phyloP scores from a whole-genome alignment of 2,888 invertebrate genomes.

The Erynnis tages region DNA sequence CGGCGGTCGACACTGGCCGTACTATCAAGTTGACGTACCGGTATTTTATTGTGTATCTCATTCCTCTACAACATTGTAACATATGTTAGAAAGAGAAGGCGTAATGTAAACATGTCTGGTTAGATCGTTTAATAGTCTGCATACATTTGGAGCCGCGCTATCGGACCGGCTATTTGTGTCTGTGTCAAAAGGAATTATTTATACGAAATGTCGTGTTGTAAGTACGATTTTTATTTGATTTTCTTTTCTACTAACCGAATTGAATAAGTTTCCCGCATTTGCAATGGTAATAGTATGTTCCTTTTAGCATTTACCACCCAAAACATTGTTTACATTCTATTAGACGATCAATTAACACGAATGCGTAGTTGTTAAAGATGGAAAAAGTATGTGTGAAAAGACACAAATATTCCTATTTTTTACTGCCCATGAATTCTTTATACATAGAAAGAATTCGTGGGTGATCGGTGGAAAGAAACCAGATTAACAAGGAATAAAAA shows the following conservation, averaged over 20 bases:
- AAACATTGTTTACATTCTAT: too few relatives aligned
- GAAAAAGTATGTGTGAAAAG: too few relatives aligned
- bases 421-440: too few relatives aligned
- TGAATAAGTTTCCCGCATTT: too few relatives aligned
- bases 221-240: conserved; percentile 39
- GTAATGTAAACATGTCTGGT: conserved; percentile 9
- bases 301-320: too few relatives aligned
- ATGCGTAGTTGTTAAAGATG: too few relatives aligned
- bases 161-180: conserved; percentile 25
- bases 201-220: conserved; percentile 56
- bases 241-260: conserved; percentile 31
- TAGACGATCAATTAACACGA: too few relatives aligned
- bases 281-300: too few relatives aligned
- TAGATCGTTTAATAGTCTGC: conserved; percentile 12
- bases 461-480: too few relatives aligned
- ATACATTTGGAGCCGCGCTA: conserved; percentile 20
- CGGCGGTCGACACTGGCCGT: neutral
- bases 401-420: too few relatives aligned
- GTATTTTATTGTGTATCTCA: conserved; percentile 14
- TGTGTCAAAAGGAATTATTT: conserved; percentile 22
- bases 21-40: conserved; percentile 1
- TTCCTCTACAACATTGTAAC: neutral
- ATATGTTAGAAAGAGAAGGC: conserved; percentile 13
- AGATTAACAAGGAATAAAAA: too few relatives aligned
- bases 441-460: too few relatives aligned